Base-by-base conservation (phyloP, 2,797 vertebrate genomes). In the Thaleichthys pacificus region DNA sequence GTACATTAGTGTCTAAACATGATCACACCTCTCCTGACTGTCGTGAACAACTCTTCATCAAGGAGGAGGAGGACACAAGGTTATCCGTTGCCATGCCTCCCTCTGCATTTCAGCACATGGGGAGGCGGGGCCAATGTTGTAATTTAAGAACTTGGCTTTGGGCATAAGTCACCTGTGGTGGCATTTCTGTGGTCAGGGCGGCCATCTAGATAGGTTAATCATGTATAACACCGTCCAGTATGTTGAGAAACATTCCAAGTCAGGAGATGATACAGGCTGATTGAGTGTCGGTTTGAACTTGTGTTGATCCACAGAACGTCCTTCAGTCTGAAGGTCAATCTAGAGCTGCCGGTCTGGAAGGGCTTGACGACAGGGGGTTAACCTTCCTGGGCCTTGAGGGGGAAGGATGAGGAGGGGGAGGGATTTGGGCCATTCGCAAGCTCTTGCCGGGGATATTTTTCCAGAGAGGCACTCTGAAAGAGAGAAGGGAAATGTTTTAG, bases 401-500 rank as follows among this genome's bases (percentile, higher is more conserved):
- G 72, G 64, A 42, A 42, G 38, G 38, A 42, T 54, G 68, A 49
- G 38, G 63, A 61, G 12, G 63, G 60, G 68, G 56, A 51, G 61
- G 63, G 21, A 26, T 68, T 63, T 67, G 68, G 22, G 71, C 35
- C 30, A 56, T 70, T 77, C 72, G 70, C 72, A 28, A 47, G 65
- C 73, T 68, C 73, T 17, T 60, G 38, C n/a, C 4, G 19, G 30
- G 80, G 82, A 76, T 77, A 75, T 80, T 84, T 89, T 71, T 87
- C 72, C 75, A 86, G 61, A 64, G 78, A 87, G 68, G 75, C 74
- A 67, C 73, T 72, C 86, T 87, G 80, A 84, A 22, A 75, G 62
- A 54, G 12, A 70, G 17, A 24, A 24, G 15, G 15, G 4, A 32
- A 26, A 42, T 35, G 26, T 61, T 61, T 4, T 22, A 5, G 26